Evolutionary conservation across 2,113 vertebrate genomes (phyloP).

Genomic region (Larimichthys crocea): DNA sequence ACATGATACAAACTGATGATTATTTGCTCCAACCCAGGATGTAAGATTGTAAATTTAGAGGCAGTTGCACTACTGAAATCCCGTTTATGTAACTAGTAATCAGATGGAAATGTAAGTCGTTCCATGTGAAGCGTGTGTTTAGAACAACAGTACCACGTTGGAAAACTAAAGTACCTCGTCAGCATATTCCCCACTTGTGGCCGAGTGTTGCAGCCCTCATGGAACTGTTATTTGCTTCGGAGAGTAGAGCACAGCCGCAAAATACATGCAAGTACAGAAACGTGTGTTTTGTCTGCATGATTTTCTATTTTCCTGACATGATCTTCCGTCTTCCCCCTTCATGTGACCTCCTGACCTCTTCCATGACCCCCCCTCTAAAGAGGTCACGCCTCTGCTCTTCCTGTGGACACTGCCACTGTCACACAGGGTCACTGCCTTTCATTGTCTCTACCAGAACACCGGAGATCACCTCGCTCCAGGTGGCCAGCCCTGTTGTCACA

Average conservation of each 20-base stretch:
- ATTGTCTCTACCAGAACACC: constrained; percentile 52
- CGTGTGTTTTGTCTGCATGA: not conserved
- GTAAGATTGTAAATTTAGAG: not conserved
- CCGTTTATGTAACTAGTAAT: constrained; percentile 29
- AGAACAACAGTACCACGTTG: constrained; percentile 30
- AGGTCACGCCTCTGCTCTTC: constrained; percentile 49
- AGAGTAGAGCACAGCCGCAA: constrained; percentile 6
- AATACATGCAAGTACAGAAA: not conserved
- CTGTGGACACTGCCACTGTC: constrained; percentile 34
- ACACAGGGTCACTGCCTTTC: constrained; percentile 37
- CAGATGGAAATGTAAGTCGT: constrained; percentile 44
- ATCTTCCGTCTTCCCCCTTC: constrained; percentile 21
- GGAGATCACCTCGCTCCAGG: constrained; percentile 52
- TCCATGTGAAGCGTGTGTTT: constrained; percentile 39
- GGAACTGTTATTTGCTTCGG: not conserved
- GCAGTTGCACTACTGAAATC: not conserved
- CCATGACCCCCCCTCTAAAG: not conserved
- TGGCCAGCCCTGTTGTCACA: constrained; percentile 35
- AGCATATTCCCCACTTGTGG: constrained; percentile 34
- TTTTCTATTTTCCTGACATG: constrained; percentile 21
- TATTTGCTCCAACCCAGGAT: not conserved
- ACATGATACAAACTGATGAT: not conserved
- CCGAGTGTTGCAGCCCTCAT: constrained; percentile 14
- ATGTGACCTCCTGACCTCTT: constrained; percentile 35
- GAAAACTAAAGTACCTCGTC: constrained; percentile 38